A percentile compares a stretch with the other conserved stretches of the same genome.
Conservation (phyloP, 1,140 invertebrate genomes). For the Aphis gossypii region DNA sequence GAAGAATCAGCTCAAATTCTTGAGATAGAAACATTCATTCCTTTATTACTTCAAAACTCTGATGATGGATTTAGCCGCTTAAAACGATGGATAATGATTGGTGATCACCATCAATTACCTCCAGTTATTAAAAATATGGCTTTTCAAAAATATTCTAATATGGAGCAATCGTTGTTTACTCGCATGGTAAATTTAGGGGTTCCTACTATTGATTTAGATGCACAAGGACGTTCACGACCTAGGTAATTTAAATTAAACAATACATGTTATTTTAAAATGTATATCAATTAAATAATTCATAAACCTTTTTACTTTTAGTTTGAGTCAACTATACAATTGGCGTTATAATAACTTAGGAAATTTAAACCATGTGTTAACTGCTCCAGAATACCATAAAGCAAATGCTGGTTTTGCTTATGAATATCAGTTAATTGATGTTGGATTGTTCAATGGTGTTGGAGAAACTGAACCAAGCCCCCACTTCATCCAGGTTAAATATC, state of each 20-base stretch:
- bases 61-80: slow-evolving; percentile 94
- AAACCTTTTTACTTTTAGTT: slow-evolving; percentile 67
- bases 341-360: slow-evolving; percentile 95
- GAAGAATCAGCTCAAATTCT: slow-evolving; percentile 99
- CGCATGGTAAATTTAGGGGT: slow-evolving; percentile 94
- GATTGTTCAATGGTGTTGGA: slow-evolving; percentile 95
- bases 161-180: slow-evolving; percentile 99
- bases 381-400: slow-evolving; percentile 84
- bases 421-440: slow-evolving; percentile 96
- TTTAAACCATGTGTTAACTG: slow-evolving; percentile 83
- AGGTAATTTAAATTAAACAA: slow-evolving; percentile 66
- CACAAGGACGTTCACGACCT: slow-evolving; percentile 92
- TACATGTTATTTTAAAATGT: neutral
- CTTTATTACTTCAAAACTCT: slow-evolving; percentile 95
- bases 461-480: slow-evolving; percentile 98
- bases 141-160: slow-evolving; percentile 99
- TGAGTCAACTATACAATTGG: slow-evolving; percentile 97
- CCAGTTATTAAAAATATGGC: slow-evolving; percentile 99
- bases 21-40: slow-evolving; percentile 99
- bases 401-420: slow-evolving; percentile 94
- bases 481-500: slow-evolving; percentile 85
- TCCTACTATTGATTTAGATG: slow-evolving; percentile 95
- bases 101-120: slow-evolving; percentile 98
- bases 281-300: neutral
- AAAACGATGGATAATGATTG: slow-evolving; percentile 99